Base-by-base conservation (phyloP, 2,888 invertebrate genomes). In the Rotaria socialis region DNA sequence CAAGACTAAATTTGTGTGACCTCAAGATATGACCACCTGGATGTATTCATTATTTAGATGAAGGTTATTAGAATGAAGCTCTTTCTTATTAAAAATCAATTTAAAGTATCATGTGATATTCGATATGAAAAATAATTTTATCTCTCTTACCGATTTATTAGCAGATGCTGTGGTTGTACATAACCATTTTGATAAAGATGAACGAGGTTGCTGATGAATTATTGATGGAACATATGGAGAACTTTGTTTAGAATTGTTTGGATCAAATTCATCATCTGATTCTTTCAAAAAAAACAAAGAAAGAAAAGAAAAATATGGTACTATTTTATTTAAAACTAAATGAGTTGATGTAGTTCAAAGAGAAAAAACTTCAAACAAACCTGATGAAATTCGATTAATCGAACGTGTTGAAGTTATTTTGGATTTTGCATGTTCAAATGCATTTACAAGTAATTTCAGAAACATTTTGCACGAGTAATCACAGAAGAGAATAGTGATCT, bases 171-270 rank as follows among this genome's bases (percentile, higher is more conserved):
- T 24, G 35, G 35, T 67, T 16, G 67, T 19, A 67, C 67, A 67
- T 67, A 67, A 67, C 67, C 67, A 67, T 67, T 67, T 67, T 6
- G 67, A 67, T 35, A 67, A 27, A 35, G 67, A 67, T 67, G 35
- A 67, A 27, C 67, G 67, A 67, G 67, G 67, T 67, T 67, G 67
- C 19, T 67, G 67, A 67, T 67, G 35, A 35, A 41, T 67, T 67
- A 67, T 67, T 41, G 35, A 67, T 67, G 67, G 35, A 67, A 35
- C 35, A 67, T 35, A 67, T 41, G 35, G 35, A 67, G 27, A 67
- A 3, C 35, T 41, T 67, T 67, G 19, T 67, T 67, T 67, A 16
- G 16, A 35, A 67, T 67, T 67, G 35, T 67, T 35, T 35, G 35
- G 4, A 16, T 67, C 67, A 19, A 41, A 19, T 67, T 67, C 67